Percentiles rank a stretch among this genome's conserved stretches.
These are phyloP conservation scores for Caenorhabditis zanzibari DNA, from an alignment of 2,888 invertebrate species.

Conservation along the genomic window DNA sequence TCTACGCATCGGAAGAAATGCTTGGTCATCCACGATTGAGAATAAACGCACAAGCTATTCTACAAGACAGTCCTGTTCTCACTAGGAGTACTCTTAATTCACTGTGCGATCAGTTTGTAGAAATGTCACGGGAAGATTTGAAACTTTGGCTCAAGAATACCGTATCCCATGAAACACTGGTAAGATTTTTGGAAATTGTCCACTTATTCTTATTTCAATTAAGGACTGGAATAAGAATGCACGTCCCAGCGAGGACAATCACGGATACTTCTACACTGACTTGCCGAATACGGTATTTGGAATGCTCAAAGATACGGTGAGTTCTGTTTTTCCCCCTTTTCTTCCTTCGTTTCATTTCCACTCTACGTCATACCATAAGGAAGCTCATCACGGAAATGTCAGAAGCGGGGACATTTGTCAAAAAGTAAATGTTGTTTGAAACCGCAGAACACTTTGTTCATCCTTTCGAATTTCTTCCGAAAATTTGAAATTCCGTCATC, in stretches of 20 bases:
- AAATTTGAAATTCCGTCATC: conserved; percentile 17
- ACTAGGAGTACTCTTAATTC: conserved; percentile 89
- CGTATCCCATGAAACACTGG: conserved; percentile 91
- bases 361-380: conserved; percentile 18
- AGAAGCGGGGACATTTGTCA: conserved; percentile 13
- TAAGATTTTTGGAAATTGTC: conserved; percentile 69
- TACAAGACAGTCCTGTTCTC: conserved; percentile 88
- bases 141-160: conserved; percentile 97
- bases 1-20: conserved; percentile 89
- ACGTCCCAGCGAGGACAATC: conserved; percentile 89
- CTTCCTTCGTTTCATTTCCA: not conserved
- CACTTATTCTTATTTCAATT: conserved; percentile 8
- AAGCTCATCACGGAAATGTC: conserved; percentile 23
- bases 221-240: conserved; percentile 92
- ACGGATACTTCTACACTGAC: conserved; percentile 92
- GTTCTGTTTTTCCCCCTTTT: not conserved
- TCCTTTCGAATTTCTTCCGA: not conserved
- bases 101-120: conserved; percentile 87
- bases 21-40: conserved; percentile 92
- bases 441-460: not conserved
- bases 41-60: conserved; percentile 87
- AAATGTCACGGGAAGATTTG: conserved; percentile 82
- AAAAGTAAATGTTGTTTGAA: conserved; percentile 10
- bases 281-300: conserved; percentile 97
- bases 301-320: conserved; percentile 97